Conservation (phyloP, 64 coral and sea anemone genomes). For the Pocillopora damicornis region DNA sequence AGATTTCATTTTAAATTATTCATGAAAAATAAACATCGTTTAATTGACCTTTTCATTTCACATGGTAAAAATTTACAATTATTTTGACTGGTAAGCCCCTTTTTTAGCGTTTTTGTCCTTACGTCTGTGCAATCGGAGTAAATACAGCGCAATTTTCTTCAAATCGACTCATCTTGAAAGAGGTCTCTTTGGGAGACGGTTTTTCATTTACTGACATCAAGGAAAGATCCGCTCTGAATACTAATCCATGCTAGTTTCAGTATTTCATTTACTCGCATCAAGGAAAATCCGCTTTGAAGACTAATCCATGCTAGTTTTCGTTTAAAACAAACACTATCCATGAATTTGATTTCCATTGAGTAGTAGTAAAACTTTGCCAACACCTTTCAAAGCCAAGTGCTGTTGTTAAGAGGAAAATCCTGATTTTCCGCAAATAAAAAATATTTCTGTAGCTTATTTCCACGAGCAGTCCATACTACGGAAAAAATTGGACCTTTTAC, state of each 20-base stretch:
- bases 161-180: background rate
- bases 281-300: background rate
- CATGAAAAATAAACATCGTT: background rate
- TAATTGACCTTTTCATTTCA: background rate
- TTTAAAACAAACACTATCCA: background rate
- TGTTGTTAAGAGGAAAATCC: background rate
- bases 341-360: background rate
- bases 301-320: too few species aligned
- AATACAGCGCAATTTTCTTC: background rate
- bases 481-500: background rate
- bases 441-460: background rate
- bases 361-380: background rate
- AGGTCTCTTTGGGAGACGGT: background rate
- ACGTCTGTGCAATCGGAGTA: background rate
- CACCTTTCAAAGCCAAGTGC: background rate
- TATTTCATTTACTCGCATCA: background rate
- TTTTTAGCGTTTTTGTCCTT: background rate
- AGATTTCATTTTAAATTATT: conserved; percentile 2
- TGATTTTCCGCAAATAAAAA: background rate
- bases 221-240: too few species aligned
- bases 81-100: background rate
- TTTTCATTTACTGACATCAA: background rate
- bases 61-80: background rate
- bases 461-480: conserved; percentile 5
- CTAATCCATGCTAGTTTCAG: too few species aligned